Evolutionary conservation across 2,113 vertebrate species (phyloP).

Genomic region (Myrmecophaga tridactyla): DNA sequence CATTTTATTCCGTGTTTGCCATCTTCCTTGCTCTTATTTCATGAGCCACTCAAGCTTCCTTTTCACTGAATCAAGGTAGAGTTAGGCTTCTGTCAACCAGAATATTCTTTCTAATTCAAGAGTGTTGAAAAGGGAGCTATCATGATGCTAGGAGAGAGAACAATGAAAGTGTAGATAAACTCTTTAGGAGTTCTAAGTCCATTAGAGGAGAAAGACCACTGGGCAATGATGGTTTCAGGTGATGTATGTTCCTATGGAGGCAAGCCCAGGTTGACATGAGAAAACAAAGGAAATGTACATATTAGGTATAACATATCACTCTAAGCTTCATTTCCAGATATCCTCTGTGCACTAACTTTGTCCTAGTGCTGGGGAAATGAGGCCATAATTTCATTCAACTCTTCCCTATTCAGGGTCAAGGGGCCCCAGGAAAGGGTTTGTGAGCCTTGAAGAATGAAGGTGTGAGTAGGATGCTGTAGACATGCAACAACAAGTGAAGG

Average conservation of each 20-base stretch:
- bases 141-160: background rate
- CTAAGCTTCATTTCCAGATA: background rate
- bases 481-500: rapidly evolving
- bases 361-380: background rate
- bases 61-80: background rate
- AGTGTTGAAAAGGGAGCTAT: background rate
- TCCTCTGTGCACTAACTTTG: background rate
- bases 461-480: rapidly evolving
- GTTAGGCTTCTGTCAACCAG: background rate
- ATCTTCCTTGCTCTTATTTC: background rate
- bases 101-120: background rate
- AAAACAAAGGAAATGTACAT: rapidly evolving
- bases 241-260: rapidly evolving
- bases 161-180: rapidly evolving
- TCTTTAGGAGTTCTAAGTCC: background rate
- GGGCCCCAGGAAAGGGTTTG: background rate
- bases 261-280: background rate
- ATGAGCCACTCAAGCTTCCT: background rate
- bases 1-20: background rate
- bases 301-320: rapidly evolving
- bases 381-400: background rate
- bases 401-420: background rate
- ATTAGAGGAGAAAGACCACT: background rate
- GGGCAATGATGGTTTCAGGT: rapidly evolving
- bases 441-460: background rate